Conservation (phyloP, 1,140 invertebrate species). For the Procambarus clarkii region DNA sequence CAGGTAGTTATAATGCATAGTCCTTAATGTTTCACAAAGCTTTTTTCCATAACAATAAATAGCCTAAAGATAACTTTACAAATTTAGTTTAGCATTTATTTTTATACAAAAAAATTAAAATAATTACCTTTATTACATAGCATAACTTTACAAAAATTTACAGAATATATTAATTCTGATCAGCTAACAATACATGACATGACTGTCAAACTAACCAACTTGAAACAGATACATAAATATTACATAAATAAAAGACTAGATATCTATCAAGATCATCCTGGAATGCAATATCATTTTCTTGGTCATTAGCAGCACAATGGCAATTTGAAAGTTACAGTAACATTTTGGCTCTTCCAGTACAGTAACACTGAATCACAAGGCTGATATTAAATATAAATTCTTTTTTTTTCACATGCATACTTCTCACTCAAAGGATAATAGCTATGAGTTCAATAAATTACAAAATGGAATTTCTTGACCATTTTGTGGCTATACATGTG, state of each 20-base stretch:
- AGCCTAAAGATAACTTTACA: background rate
- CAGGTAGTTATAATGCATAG: constrained; percentile 17
- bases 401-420: constrained; percentile 21
- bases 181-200: background rate
- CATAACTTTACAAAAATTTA: background rate
- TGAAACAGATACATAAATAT: constrained; percentile 24
- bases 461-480: constrained; percentile 12
- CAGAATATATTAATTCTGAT: background rate
- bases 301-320: constrained; percentile 5
- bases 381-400: constrained; percentile 21
- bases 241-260: constrained; percentile 41
- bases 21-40: background rate
- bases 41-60: background rate
- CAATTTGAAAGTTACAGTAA: background rate
- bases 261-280: constrained; percentile 51
- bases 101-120: background rate
- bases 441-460: constrained; percentile 8
- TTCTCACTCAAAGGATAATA: constrained; percentile 1
- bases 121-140: background rate
- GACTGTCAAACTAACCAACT: constrained; percentile 1
- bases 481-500: constrained; percentile 47
- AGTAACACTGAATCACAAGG: constrained; percentile 27
- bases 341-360: constrained; percentile 23
- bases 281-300: constrained; percentile 40
- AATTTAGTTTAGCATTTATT: background rate